Conservation (phyloP, 1,140 invertebrate genomes). For the Sycophila sp. region DNA sequence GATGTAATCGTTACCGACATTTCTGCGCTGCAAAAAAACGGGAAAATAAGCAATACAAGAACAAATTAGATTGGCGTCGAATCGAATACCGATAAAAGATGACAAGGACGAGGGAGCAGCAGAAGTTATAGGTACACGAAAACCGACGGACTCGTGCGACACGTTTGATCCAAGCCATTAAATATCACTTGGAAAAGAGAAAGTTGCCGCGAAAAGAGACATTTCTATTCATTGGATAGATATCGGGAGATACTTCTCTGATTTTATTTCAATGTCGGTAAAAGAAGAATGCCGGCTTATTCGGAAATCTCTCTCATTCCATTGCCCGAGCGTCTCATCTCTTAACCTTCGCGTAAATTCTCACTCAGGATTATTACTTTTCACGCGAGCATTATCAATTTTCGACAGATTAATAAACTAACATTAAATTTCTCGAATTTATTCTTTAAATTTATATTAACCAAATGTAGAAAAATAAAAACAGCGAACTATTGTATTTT, state of each 20-base stretch:
- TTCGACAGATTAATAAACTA: too few species aligned
- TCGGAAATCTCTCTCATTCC: constrained; percentile 34
- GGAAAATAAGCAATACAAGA: too few species aligned
- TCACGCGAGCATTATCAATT: background rate
- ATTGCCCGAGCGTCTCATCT: background rate
- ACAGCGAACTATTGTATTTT: too few species aligned
- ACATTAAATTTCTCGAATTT: too few species aligned
- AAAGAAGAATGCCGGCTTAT: constrained; percentile 27
- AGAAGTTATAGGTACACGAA: background rate
- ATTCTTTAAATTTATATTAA: too few species aligned
- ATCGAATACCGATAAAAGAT: background rate
- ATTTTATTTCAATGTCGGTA: constrained; percentile 38
- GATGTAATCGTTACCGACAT: too few species aligned
- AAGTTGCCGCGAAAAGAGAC: constrained; percentile 13
- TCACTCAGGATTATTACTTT: constrained; percentile 15
- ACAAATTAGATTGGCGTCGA: background rate
- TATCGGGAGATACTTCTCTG: constrained; percentile 37
- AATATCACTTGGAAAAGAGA: background rate
- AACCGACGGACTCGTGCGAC: background rate
- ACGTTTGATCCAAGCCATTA: background rate
- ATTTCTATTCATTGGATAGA: constrained; percentile 41
- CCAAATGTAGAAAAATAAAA: too few species aligned
- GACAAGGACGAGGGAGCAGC: background rate
- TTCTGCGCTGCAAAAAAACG: too few species aligned
- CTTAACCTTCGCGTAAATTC: background rate